Evolutionary conservation across 2,113 vertebrate genomes (phyloP).

Genomic region (Festucalex cinctus): DNA sequence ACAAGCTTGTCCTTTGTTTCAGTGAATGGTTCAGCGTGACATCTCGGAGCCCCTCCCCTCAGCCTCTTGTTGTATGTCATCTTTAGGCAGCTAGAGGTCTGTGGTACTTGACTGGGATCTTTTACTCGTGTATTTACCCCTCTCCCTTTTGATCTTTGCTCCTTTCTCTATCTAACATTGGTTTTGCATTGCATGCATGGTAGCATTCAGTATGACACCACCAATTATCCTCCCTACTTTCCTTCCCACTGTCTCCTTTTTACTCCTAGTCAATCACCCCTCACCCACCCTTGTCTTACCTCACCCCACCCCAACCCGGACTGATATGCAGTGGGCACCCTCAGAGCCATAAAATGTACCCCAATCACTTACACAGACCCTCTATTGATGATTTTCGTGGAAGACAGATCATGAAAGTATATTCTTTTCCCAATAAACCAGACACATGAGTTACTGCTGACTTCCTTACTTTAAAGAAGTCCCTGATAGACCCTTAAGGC

Average conservation of each 20-base stretch:
- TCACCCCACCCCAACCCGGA: constrained; percentile 64
- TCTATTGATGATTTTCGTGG: background rate
- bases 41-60: constrained; percentile 81
- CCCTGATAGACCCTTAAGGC: background rate
- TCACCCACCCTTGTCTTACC: constrained; percentile 70
- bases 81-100: constrained; percentile 92
- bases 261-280: constrained; percentile 1
- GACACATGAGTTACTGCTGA: background rate
- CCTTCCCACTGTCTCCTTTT: constrained; percentile 19
- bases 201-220: constrained; percentile 76
- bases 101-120: constrained; percentile 84
- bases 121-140: constrained; percentile 54
- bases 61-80: constrained; percentile 92
- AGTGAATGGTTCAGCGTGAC: constrained; percentile 82
- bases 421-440: background rate
- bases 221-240: constrained; percentile 28
- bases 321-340: constrained; percentile 90
- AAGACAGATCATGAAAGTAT: background rate
- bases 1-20: constrained; percentile 26
- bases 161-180: constrained; percentile 68
- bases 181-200: constrained; percentile 91
- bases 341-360: constrained; percentile 50
- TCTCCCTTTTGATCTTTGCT: constrained; percentile 46
- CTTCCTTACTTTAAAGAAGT: background rate
- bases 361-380: background rate